Percentiles rank a stretch among this genome's conserved stretches.
Evolutionary conservation across 2,113 vertebrate species (phyloP).

Genomic region (Casuarius casuarius): DNA sequence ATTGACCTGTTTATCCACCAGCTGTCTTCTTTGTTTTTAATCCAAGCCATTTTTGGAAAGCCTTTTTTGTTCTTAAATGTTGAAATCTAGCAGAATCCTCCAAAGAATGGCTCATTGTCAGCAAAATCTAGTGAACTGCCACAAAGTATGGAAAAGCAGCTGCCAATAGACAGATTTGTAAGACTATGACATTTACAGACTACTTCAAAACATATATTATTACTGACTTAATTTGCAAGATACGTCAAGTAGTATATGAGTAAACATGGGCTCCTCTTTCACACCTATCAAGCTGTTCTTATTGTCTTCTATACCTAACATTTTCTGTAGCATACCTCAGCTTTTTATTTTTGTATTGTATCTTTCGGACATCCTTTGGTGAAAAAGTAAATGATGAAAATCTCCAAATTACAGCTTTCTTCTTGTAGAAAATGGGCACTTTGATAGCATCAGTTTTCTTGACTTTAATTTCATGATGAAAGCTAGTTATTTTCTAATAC

Average conservation of each 20-base stretch:
- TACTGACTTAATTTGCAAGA: background rate
- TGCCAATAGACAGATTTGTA: background rate
- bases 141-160: background rate
- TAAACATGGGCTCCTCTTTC: fast-evolving
- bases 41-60: constrained; percentile 42
- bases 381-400: background rate
- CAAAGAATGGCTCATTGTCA: background rate
- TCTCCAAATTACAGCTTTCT: background rate
- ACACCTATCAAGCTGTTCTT: background rate
- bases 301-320: background rate
- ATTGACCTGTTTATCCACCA: constrained; percentile 69
- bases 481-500: background rate
- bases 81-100: background rate
- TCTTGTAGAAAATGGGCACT: background rate
- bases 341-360: background rate
- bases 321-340: background rate
- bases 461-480: background rate
- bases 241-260: background rate
- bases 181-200: background rate
- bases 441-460: background rate
- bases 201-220: background rate
- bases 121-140: background rate
- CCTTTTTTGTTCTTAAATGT: constrained; percentile 10
- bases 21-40: constrained; percentile 61
- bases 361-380: background rate